Evolutionary conservation across 2,797 vertebrate genomes (phyloP).

Genomic region (Spinus pinus): DNA sequence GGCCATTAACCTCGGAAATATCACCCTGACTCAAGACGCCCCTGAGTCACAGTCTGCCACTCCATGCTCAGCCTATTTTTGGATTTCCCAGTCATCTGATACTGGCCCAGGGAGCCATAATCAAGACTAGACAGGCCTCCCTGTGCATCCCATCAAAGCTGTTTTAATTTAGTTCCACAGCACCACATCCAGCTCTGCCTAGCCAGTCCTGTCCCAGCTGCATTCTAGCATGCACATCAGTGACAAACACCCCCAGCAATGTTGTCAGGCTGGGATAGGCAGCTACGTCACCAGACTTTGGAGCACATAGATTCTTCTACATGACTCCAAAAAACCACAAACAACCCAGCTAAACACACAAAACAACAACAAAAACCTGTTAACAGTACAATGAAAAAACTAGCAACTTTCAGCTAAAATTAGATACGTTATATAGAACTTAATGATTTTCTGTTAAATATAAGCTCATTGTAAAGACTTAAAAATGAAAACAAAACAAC

Average conservation of each 20-base stretch:
- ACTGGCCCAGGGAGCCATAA: neutral
- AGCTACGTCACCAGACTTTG: neutral
- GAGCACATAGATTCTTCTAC: neutral
- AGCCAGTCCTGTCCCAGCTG: neutral
- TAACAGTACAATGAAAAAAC: neutral
- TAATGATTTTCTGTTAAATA: neutral
- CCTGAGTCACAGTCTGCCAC: neutral
- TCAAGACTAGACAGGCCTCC: neutral
- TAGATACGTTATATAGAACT: neutral
- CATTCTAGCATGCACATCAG: neutral
- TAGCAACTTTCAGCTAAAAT: neutral
- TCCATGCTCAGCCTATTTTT: neutral
- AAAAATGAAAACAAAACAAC: neutral
- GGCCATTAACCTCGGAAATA: neutral
- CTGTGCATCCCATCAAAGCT: neutral
- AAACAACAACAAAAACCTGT: neutral
- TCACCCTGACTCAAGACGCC: neutral
- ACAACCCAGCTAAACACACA: neutral
- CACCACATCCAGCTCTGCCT: neutral
- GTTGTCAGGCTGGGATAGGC: neutral
- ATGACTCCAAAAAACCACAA: neutral
- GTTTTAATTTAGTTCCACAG: neutral
- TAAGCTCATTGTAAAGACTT: neutral
- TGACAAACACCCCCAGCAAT: neutral
- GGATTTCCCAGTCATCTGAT: neutral